Base-by-base conservation (phyloP, 2,888 invertebrate genomes). In the Drosophila paranaensis region DNA sequence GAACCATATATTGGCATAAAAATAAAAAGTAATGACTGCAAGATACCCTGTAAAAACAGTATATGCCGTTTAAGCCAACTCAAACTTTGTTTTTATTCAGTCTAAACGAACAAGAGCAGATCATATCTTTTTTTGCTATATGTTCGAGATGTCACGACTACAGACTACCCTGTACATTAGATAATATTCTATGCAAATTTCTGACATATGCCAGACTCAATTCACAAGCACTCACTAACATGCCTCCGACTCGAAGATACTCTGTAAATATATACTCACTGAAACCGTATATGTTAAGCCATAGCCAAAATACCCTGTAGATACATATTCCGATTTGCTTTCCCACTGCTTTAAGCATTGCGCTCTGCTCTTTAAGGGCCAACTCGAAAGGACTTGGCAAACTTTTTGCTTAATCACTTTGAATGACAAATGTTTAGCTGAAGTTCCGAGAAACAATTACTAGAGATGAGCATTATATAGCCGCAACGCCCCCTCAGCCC, bases 381-480 rank as follows among this genome's bases (percentile, higher is more conserved):
- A 40, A 40, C 14, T 39, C 30, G 37, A 25, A 45, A 45, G 20
- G 20, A 65, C 30, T 37, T 27, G n/a, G 55, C 43, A 30, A 48
- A 75, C 54, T 58, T 61, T 61, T 42, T 55, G 77, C 72, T 60
- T 62, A 63, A 64, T 60, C 66, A 71, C 60, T 58, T 58, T 55
- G 79, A 64, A 74, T 76, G 74, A 74, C 76, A 76, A 78, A 74
- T 76, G 74, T 56, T 50, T 45, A 13, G 42, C 58, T 42, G 13
- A 75, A 72, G 51, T 76, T 68, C 25, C 74, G 50, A 63, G 51
- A 50, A 45, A 56, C 78, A 75, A 77, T 77, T 72, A 77, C 73
- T 43, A 55, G 42, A 46, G 60, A 66, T 43, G 71, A 60, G 56
- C 37, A 37, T 45, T 54, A 33, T 71, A 42, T 27, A 37, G 57